Evolutionary conservation across 1,140 invertebrate genomes (phyloP), one percentile per base, ranked within the genome.

Genomic region (Archivesica marissinica): DNA sequence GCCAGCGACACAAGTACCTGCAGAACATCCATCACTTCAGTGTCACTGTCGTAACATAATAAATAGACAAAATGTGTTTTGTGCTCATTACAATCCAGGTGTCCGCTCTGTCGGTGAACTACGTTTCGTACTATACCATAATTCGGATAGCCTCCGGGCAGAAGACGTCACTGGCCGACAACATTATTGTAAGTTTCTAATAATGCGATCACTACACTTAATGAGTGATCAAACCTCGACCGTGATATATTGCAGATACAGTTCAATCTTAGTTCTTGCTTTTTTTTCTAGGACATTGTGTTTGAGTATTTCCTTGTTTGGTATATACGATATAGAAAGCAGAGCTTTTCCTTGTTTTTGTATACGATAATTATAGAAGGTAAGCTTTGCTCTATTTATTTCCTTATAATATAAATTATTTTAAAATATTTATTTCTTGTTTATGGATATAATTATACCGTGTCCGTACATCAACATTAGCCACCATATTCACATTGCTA

Each of bases 11-110:
- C n/a, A n/a, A n/a, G n/a, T n/a, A n/a, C n/a, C n/a, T n/a, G n/a
- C n/a, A n/a, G n/a, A n/a, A n/a, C n/a, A n/a, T n/a, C n/a, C n/a
- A n/a, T n/a, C n/a, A n/a, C n/a, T n/a, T n/a, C n/a, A n/a, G n/a
- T n/a, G n/a, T n/a, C n/a, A n/a, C n/a, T n/a, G n/a, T n/a, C n/a
- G n/a, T 25, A 76, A 72, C 56, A 76, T 35, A 76, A 76, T 76
- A 76, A 76, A 76, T 56, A 35, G 17, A 76, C 74, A 76, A 15
- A 76, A 76, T 39, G 74, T 76, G 74, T 76, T 76, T 76, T n/a
- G 54, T 59, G 54, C 33, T 76, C 74, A 76, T 76, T 38, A 56
- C 74, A 76, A 76, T 38, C 25, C 20, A 56, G 38, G 56, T 56
- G 54, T 50, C 23, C 74, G 74, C 54, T 25, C 23, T 76, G 41